These are phyloP conservation scores for Siniperca knerii DNA, from an alignment of 2,113 vertebrate species.

Conservation along the genomic window DNA sequence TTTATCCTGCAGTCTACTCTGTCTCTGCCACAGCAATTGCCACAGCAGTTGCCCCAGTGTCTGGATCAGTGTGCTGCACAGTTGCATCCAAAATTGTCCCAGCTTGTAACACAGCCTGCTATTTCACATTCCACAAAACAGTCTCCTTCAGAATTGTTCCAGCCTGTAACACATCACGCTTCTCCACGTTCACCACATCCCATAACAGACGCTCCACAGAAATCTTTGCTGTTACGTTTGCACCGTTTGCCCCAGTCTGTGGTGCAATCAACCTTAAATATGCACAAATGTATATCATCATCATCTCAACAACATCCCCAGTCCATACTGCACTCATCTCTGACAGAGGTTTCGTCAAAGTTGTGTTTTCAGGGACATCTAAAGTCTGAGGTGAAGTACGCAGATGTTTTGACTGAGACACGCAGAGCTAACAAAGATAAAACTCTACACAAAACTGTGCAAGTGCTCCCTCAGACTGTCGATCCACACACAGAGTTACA, in stretches of 20 bases:
- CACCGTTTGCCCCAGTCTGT: slow-evolving; percentile 66
- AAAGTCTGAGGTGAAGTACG: slow-evolving; percentile 31
- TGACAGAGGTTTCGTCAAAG: slow-evolving; percentile 41
- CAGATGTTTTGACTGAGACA: slow-evolving; percentile 23
- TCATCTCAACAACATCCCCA: slow-evolving; percentile 14
- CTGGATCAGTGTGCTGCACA: slow-evolving; percentile 35
- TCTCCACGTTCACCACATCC: slow-evolving; percentile 13
- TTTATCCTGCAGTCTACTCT: slow-evolving; percentile 69
- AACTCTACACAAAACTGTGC: background rate
- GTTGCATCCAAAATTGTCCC: slow-evolving; percentile 20
- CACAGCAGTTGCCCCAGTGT: slow-evolving; percentile 19
- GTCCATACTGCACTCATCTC: background rate
- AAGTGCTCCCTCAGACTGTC: slow-evolving; percentile 26
- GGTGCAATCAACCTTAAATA: slow-evolving; percentile 44
- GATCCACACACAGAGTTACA: slow-evolving; percentile 45
- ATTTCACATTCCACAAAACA: slow-evolving; percentile 18
- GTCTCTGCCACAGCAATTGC: slow-evolving; percentile 16
- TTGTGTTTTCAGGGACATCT: slow-evolving; percentile 45
- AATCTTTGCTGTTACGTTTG: slow-evolving; percentile 61
- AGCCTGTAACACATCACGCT: slow-evolving; percentile 25
- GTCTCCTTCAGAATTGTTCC: slow-evolving; percentile 14
- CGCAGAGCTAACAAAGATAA: slow-evolving; percentile 29
- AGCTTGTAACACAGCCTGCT: slow-evolving; percentile 38
- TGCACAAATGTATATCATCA: background rate
- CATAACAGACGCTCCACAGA: slow-evolving; percentile 22